These are phyloP conservation scores for Diarsia dahlii DNA, from an alignment of 2,888 invertebrate genomes.

Conservation along the genomic window DNA sequence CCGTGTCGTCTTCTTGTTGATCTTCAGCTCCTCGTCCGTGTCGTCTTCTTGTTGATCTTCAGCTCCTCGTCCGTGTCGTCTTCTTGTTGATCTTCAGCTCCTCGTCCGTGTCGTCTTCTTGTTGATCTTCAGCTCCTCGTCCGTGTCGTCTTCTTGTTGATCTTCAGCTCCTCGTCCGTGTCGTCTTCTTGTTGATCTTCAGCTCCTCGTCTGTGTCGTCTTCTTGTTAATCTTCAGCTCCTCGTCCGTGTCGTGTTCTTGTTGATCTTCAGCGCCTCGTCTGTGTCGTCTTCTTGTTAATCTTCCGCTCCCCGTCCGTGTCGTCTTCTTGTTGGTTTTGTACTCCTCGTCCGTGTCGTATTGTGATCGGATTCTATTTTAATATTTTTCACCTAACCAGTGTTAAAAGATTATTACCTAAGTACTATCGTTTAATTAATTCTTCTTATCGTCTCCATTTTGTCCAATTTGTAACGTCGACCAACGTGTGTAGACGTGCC, in stretches of 20 bases:
- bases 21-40: slow-evolving; percentile 12
- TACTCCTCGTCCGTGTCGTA: slow-evolving; percentile 12
- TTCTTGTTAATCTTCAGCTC: not conserved
- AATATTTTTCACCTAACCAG: not conserved
- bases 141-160: slow-evolving; percentile 7
- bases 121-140: slow-evolving; percentile 36
- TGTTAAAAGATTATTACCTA: no score
- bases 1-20: slow-evolving; percentile 29
- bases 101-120: slow-evolving; percentile 40
- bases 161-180: slow-evolving; percentile 35
- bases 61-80: slow-evolving; percentile 16
- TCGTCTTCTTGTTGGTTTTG: not conserved
- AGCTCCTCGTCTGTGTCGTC: slow-evolving; percentile 5
- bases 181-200: slow-evolving; percentile 45
- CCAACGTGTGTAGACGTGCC: no score
- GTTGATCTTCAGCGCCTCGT: slow-evolving; percentile 10
- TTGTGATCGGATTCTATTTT: no score
- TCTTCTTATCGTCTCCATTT: no score
- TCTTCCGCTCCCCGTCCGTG: slow-evolving; percentile 13
- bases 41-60: slow-evolving; percentile 8
- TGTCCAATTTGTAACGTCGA: no score
- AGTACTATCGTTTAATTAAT: no score
- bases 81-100: not conserved
- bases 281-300: slow-evolving; percentile 14
- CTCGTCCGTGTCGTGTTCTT: slow-evolving; percentile 5